These are phyloP conservation scores for Clarias magur DNA, from an alignment of 2,113 vertebrate genomes.

Conservation along the genomic window DNA sequence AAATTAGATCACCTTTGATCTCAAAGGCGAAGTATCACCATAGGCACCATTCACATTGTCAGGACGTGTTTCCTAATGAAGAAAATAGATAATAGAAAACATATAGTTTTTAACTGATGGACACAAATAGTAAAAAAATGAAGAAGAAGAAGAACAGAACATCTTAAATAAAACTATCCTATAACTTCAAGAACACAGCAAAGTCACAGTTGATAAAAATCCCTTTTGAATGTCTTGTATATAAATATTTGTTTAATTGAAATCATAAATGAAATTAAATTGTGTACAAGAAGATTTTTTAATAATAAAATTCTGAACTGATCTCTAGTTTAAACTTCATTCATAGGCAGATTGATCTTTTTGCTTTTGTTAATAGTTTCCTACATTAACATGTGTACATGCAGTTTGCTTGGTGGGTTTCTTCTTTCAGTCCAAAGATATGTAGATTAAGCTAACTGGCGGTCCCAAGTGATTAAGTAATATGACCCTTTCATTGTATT, in stretches of 20 bases:
- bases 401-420: too few relatives aligned
- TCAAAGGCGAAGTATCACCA: background rate
- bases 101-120: background rate
- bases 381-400: background rate
- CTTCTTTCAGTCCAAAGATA: too few relatives aligned
- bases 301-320: background rate
- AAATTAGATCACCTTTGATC: constrained; percentile 7
- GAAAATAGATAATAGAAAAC: background rate
- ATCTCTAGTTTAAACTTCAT: background rate
- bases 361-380: background rate
- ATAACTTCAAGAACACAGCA: background rate
- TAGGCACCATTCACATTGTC: constrained; percentile 1
- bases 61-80: background rate
- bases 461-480: too few relatives aligned
- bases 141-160: background rate
- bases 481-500: too few relatives aligned
- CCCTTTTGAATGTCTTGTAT: background rate
- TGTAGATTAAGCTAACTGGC: too few relatives aligned
- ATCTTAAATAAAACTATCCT: background rate
- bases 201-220: background rate
- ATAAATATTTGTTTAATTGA: background rate
- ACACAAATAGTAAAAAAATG: background rate
- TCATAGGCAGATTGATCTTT: background rate
- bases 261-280: background rate
- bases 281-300: background rate